Evolutionary conservation across 2,797 vertebrate species (phyloP), one percentile per base, ranked within the genome.

Genomic region (Enteromius trimaculatus): DNA sequence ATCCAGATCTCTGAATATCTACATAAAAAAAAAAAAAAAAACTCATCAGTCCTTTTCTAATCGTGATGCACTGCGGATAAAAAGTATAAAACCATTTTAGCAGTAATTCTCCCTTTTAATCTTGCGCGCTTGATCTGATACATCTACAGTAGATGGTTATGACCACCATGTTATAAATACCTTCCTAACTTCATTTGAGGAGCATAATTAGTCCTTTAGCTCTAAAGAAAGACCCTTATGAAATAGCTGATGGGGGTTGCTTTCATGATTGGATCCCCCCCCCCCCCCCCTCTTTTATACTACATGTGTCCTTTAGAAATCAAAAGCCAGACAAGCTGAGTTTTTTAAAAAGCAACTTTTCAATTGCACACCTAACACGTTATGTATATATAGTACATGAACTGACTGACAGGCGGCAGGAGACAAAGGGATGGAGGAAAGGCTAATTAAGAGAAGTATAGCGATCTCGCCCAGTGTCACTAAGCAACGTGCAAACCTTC

Each of bases 371-470:
- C 47, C 23, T 58, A 69, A 77, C 49, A 76, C 9, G 8, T 49
- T 65, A 65, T 74, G 74, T 60, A 60, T 62, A 74, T 53, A 72
- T 69, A 58, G 49, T 77, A 37, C 23, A 9, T 16, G 9, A 68
- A 58, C 34, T 69, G 81, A 82, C 8, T 82, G 81, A 82, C 62
- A 80, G 37, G 71, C 70, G 21, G 69, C 62, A 11, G 49, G 60
- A 68, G 69, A 84, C 62, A 80, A 80, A 80, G 49, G 42, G 64
- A 84, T 77, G 51, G 47, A 77, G 71, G 34, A 68, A 74, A 75
- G 68, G 39, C 66, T 85, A 85, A 85, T 85, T 85, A 85, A 71
- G 49, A 77, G 53, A 76, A 51, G 64, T 86, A 51, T 49, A 75
- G 55, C 16, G 58, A 86, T 84, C 51, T 51, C 72, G 53, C 49